Evolutionary conservation across 2,797 vertebrate species (phyloP), one percentile per base, ranked within the genome.

Genomic region (Lindbergichthys nudifrons): DNA sequence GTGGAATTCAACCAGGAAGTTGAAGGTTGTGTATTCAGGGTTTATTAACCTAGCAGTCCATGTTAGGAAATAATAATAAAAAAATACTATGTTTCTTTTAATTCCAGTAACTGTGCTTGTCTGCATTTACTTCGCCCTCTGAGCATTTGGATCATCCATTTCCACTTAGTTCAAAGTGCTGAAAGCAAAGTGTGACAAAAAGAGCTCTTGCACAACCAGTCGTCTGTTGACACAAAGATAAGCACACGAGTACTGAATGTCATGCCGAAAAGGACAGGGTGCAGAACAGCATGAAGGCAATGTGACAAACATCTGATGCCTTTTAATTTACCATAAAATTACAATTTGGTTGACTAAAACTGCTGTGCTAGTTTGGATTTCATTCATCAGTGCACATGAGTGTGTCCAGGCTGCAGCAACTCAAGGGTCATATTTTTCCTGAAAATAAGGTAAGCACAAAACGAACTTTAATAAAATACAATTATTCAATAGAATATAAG

Each of bases 381-480:
- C 19, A 64, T 63, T 74, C n/a, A 70, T 68, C 63, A 64, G 79
- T 57, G 23, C 84, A 47, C 57, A 96, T 95, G 94, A 93, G 86
- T 73, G 62, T 60, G 3, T 30, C 68, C 30, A 91, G 94, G 72
- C 87, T 95, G 60, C 89, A 92, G 57, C 85, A 80, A 54, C 76
- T 94, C 43, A 88, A 89, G 72, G 77, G 77, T 67, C 92, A 95
- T 62, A 85, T 95, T 83, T 50, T 93, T 53, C 26, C 85, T 72
- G 83, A 68, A 80, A 86, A 90, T 43, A 90, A 93, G 93, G 94
- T 95, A 92, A 83, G 89, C 21, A n/a, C n/a, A 64, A 59, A 47
- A 19, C 26, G 15, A 48, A 64, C 3, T 54, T 11, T 18, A 16
- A n/a, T 23, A 36, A 18, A 42, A 14, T 3, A 13, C 4, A 19